A percentile compares a stretch with the other conserved stretches of the same genome.
Evolutionary conservation across 2,888 invertebrate genomes (phyloP).

Genomic region (Nematopogon swammerdamellus): DNA sequence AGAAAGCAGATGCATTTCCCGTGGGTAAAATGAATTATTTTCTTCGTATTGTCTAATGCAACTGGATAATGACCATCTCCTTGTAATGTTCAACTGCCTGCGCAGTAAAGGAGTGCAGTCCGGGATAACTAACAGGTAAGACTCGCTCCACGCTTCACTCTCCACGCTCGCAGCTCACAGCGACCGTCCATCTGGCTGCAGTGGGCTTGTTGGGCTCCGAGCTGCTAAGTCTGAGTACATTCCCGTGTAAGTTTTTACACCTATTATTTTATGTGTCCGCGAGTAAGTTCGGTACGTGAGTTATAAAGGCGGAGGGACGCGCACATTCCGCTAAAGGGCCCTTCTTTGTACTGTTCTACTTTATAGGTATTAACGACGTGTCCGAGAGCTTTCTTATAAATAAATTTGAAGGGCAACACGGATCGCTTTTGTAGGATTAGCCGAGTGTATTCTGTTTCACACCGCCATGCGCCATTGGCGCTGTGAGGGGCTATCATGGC

Average conservation of each 20-base stretch:
- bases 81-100: too few species aligned
- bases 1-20: too few species aligned
- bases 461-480: too few species aligned
- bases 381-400: constrained; percentile 59
- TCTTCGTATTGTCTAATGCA: too few species aligned
- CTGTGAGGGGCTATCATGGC: too few species aligned
- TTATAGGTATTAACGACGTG: constrained; percentile 59
- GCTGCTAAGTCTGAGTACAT: constrained; percentile 52
- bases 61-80: too few species aligned
- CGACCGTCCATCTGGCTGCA: constrained; percentile 47
- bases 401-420: constrained; percentile 59
- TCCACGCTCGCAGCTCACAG: too few species aligned
- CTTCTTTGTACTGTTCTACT: constrained; percentile 29
- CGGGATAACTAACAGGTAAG: too few species aligned
- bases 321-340: constrained; percentile 37
- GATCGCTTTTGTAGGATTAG: constrained; percentile 58
- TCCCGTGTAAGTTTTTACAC: constrained; percentile 58
- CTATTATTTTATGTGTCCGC: constrained; percentile 59
- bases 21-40: too few species aligned
- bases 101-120: too few species aligned
- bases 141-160: too few species aligned
- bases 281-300: constrained; percentile 58
- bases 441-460: constrained; percentile 57
- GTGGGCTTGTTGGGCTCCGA: constrained; percentile 33
- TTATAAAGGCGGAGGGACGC: constrained; percentile 51